Evolutionary conservation across 2,888 invertebrate genomes (phyloP), one percentile per base, ranked within the genome.

Genomic region (Rugalucina vietnamica): DNA sequence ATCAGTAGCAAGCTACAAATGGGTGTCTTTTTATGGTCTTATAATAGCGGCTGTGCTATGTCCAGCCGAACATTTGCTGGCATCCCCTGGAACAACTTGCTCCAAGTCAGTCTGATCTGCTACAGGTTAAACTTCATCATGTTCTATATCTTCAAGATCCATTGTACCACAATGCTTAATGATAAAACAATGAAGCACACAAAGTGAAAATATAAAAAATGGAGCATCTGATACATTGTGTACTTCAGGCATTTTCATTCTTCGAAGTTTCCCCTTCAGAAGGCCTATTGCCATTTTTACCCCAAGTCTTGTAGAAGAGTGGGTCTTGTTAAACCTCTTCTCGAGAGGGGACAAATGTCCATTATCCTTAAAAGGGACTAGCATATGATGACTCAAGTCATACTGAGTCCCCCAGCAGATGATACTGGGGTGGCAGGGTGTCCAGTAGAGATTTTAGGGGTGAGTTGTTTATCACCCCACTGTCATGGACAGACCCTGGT

Each of bases 401-500:
- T 87, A 85, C 86, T 5, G 82, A 84, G 36, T 83, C 84, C 1
- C 85, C 86, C 37, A 84, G 69, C n/a, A 85, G 70, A 43, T 87
- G 85, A 27, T 71, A 65, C n/a, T 65, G 32, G 14, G 37, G 34
- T 65, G 79, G 57, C 37, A 72, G 39, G 18, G 18, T 54, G 10
- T 36, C 57, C 10, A 36, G 21, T 24, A 24, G 3, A 27, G 60
- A 1, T 5, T 27, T 60, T 14, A 87, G 72, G 24, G 82, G 76
- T n/a, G 79, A 69, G 49, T 86, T 84, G 8, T 70, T 49, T 14
- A 84, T 82, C 12, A 88, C 88, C 14, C 82, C 43, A 8, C 84
- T 39, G 76, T 88, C 88, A 69, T 86, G 81, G 4, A 86, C 88
- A 39, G 85, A 84, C 18, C 82, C 88, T 50, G 84, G 82, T 65